Percentiles rank a stretch among this genome's conserved stretches.
phyloP scores from a whole-genome alignment of 1,140 invertebrate genomes.

The Popillia japonica region DNA sequence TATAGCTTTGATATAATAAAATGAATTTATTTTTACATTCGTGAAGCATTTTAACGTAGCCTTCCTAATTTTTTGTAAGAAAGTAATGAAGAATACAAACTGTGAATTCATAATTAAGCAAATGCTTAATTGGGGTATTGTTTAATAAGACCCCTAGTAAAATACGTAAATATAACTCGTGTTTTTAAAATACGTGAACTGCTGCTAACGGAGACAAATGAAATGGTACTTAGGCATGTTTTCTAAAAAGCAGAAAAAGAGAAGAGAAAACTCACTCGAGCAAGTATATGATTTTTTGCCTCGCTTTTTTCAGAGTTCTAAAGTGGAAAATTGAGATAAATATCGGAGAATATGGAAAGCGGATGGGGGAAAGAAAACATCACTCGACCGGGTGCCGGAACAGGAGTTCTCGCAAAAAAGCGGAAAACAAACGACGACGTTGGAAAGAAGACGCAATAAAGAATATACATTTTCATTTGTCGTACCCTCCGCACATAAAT shows the following conservation, averaged over 20 bases:
- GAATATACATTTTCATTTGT: slow-evolving; percentile 49
- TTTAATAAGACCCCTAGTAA: too few species aligned
- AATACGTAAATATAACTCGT: too few species aligned
- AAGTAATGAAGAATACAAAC: too few species aligned
- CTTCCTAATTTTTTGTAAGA: too few species aligned
- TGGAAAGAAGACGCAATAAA: slow-evolving; percentile 35
- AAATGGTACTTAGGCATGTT: background rate
- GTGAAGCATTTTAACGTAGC: too few species aligned
- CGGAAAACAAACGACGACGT: slow-evolving; percentile 20
- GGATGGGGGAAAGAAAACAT: slow-evolving; percentile 17
- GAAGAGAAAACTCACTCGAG: background rate
- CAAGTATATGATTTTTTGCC: slow-evolving; percentile 30
- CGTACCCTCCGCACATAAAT: slow-evolving; percentile 45
- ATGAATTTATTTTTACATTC: too few species aligned
- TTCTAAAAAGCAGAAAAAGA: background rate
- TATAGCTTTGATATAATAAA: too few species aligned
- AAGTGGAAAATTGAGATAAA: slow-evolving; percentile 34
- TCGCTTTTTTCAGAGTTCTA: background rate
- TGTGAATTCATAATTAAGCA: too few species aligned
- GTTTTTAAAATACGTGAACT: too few species aligned
- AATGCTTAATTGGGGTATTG: too few species aligned
- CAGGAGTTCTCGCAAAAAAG: slow-evolving; percentile 6
- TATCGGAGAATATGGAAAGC: slow-evolving; percentile 5
- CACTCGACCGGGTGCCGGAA: slow-evolving; percentile 14
- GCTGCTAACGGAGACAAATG: background rate